These are phyloP conservation scores for Arnoldichthys spilopterus DNA, from an alignment of 2,797 vertebrate genomes.

Conservation along the genomic window DNA sequence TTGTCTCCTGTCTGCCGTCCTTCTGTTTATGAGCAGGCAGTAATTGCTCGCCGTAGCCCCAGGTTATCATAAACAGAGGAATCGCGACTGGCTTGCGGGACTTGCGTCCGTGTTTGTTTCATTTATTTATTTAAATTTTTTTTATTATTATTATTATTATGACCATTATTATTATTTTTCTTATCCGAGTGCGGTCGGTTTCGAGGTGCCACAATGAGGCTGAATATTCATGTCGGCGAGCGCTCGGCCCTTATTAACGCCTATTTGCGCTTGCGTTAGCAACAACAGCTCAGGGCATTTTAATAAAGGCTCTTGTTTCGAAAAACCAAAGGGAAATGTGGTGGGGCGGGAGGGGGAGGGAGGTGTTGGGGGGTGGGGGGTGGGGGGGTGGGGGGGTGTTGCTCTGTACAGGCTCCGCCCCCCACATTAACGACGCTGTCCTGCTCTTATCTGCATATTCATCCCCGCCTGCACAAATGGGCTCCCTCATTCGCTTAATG, in stretches of 20 bases:
- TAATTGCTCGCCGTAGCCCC: constrained; percentile 41
- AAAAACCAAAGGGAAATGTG: neutral
- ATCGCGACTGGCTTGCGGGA: constrained; percentile 1
- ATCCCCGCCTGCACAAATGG: constrained; percentile 50
- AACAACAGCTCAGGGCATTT: neutral
- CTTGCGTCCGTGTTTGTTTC: neutral
- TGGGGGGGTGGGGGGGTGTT: too few relatives aligned
- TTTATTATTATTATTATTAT: neutral
- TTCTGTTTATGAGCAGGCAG: constrained; percentile 32
- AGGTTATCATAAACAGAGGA: constrained; percentile 41
- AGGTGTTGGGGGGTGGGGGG: too few relatives aligned
- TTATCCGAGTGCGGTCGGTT: too few relatives aligned
- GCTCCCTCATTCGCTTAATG: constrained; percentile 58
- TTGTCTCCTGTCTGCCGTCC: constrained; percentile 17
- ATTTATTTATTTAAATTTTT: neutral
- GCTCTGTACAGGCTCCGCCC: constrained; percentile 45
- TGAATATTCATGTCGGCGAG: constrained; percentile 35
- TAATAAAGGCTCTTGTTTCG: constrained; percentile 17
- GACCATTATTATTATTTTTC: too few relatives aligned
- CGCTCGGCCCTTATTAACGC: neutral
- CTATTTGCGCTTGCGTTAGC: neutral
- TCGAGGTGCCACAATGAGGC: too few relatives aligned
- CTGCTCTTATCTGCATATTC: constrained; percentile 56
- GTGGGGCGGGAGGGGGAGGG: too few relatives aligned
- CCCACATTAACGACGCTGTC: constrained; percentile 57